Base-by-base conservation (phyloP, 2,113 vertebrate genomes). In the Aspiorhynchus laticeps region DNA sequence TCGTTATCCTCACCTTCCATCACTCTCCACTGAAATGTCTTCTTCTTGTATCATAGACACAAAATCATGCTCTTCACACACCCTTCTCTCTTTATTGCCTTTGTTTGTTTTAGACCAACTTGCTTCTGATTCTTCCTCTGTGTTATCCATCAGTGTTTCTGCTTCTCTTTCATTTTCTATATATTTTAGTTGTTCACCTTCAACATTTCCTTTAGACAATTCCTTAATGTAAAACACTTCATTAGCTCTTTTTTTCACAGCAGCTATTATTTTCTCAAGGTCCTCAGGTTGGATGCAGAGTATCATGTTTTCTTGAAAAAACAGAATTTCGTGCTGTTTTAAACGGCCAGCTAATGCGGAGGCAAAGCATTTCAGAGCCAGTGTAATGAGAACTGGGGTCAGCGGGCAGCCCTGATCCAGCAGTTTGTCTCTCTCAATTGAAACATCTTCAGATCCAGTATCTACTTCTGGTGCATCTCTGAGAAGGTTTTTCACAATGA, bases 371-470 rank as follows among this genome's bases (percentile, higher is more conserved):
- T 78, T 85, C 56, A 78, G 19, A 1, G 75, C 43, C 7, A 78
- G 56, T 1, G 41, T 85, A n/a, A 85, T 48, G 17, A 85, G 84
- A 33, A 79, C 74, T 36, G 84, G 74, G 17, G 74, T 85, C 24
- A 85, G 46, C 5, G 75, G 84, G 5, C 74, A 79, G 28, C 74
- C 84, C 11, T 67, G 84, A 36, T 41, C 21, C n/a, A 65, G 43
- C 26, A 33, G 19, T 65, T 65, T 78, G 73, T 85, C 74, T 33
- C 38, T 24, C 38, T 85, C 81, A 10, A 14, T 21, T 28, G 28
- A 71, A 46, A 7, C 41, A 2, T 76, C 10, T 46, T 2, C 41
- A 83, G 8, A 31, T 51, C 15, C 43, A 36, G n/a, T 33, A 4
- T 36, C 61, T 7, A 2, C 81, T 31, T 75, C 38, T 43, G 73